A percentile compares a stretch with the other conserved stretches of the same genome.
phyloP scores from a whole-genome alignment of 2,888 invertebrate species.

The Clepsis dumicolana region DNA sequence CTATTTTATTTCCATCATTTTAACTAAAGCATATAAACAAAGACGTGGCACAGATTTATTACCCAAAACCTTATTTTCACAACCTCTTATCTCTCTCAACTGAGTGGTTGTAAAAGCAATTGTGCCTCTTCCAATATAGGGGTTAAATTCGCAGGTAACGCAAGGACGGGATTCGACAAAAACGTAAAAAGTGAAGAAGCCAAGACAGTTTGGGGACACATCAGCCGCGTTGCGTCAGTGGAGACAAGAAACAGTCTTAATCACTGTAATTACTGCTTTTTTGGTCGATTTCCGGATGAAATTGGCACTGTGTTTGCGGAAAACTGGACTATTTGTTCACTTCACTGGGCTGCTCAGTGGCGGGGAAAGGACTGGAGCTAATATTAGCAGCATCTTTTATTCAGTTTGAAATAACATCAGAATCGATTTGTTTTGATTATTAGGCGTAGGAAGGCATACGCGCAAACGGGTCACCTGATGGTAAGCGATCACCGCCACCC shows the following conservation, averaged over 20 bases:
- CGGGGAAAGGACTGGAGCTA: background rate
- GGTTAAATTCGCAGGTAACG: background rate
- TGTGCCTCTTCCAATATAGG: background rate
- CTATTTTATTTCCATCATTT: background rate
- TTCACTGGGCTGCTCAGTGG: background rate
- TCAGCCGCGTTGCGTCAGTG: constrained; percentile 5
- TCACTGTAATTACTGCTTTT: constrained; percentile 6
- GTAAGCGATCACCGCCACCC: too few relatives aligned
- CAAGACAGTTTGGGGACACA: background rate
- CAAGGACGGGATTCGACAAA: background rate
- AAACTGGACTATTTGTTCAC: constrained; percentile 7
- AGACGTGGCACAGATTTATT: background rate
- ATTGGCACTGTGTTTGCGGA: constrained; percentile 2
- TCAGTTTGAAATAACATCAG: background rate
- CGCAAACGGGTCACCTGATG: too few relatives aligned
- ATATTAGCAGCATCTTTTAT: background rate
- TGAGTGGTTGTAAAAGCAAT: background rate
- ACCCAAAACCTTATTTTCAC: background rate
- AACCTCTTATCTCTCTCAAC: background rate
- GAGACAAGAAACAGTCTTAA: constrained; percentile 8
- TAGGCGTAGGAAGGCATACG: too few relatives aligned
- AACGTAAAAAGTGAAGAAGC: background rate
- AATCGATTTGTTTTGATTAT: background rate
- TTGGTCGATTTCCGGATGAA: constrained; percentile 11
- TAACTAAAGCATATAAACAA: background rate